Conservation (phyloP, 2,113 vertebrate species). For the Elachura formosa region DNA sequence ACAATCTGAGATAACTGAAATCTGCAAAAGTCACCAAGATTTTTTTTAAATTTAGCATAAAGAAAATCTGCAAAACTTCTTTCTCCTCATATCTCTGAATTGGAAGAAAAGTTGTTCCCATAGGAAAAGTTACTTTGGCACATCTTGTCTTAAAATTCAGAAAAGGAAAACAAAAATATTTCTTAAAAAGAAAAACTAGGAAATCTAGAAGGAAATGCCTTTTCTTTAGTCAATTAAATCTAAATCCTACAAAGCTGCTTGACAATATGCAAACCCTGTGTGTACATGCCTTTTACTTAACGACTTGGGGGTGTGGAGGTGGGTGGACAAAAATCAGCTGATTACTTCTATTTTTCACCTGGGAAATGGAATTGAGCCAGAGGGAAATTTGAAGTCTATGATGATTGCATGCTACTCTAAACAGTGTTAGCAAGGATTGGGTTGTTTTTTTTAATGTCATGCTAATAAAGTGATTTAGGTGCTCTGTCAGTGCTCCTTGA, state of each 20-base stretch:
- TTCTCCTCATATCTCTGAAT: background rate
- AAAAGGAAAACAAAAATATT: background rate
- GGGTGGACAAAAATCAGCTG: background rate
- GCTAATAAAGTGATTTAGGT: background rate
- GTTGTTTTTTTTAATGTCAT: background rate
- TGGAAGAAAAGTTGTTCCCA: background rate
- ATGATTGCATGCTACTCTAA: background rate
- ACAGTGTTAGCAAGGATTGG: background rate
- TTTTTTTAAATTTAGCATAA: background rate
- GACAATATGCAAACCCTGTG: background rate
- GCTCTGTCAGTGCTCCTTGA: background rate
- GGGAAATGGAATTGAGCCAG: background rate
- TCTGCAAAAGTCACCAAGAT: background rate
- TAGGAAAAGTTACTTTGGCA: background rate
- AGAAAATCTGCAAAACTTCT: background rate
- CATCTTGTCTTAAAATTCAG: background rate
- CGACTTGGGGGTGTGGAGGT: fast-evolving
- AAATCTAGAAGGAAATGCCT: background rate
- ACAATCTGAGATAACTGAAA: background rate
- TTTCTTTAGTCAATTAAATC: background rate
- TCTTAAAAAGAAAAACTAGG: background rate
- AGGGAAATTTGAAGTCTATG: background rate
- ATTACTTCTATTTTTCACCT: background rate
- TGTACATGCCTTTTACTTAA: background rate
- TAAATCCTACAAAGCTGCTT: background rate